A percentile compares a stretch with the other conserved stretches of the same genome.
Evolutionary conservation across 2,888 invertebrate genomes (phyloP).

Genomic region (Brachypalpus laphriformis): DNA sequence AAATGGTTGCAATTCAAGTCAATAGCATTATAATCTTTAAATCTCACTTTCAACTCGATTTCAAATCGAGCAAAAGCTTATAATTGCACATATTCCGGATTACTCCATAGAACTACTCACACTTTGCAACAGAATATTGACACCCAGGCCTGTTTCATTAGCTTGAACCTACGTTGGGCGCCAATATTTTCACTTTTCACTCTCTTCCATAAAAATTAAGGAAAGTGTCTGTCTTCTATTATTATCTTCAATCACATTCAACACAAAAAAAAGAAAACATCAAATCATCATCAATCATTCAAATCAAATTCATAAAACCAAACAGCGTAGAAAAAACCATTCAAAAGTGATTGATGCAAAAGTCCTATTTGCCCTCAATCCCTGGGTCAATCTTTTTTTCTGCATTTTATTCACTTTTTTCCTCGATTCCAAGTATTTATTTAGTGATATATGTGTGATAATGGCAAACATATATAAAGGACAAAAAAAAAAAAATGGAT

Average conservation of each 20-base stretch:
- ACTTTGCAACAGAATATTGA: too few relatives aligned
- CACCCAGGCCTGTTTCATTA: too few relatives aligned
- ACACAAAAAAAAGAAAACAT: conserved; percentile 10
- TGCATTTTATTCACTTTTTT: conserved; percentile 4
- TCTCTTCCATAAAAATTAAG: not conserved
- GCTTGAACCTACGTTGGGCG: not conserved
- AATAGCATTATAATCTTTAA: too few relatives aligned
- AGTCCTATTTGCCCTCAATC: conserved; percentile 35
- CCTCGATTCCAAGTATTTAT: conserved; percentile 28
- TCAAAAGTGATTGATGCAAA: conserved; percentile 63
- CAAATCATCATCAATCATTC: conserved; percentile 61
- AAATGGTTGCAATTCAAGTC: too few relatives aligned
- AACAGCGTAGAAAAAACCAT: conserved; percentile 17
- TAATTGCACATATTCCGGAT: too few relatives aligned
- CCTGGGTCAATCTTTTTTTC: conserved; percentile 38
- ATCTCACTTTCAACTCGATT: too few relatives aligned
- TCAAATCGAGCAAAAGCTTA: too few relatives aligned
- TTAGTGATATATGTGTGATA: conserved; percentile 35
- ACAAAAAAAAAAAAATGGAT: too few relatives aligned
- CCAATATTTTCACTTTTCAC: not conserved
- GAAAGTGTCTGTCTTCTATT: conserved; percentile 10
- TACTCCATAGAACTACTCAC: too few relatives aligned
- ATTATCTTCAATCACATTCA: conserved; percentile 16
- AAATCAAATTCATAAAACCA: conserved; percentile 36
- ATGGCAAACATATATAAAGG: conserved; percentile 2